Conservation (phyloP, 2,888 invertebrate genomes). For the Caenorhabditis sp. region DNA sequence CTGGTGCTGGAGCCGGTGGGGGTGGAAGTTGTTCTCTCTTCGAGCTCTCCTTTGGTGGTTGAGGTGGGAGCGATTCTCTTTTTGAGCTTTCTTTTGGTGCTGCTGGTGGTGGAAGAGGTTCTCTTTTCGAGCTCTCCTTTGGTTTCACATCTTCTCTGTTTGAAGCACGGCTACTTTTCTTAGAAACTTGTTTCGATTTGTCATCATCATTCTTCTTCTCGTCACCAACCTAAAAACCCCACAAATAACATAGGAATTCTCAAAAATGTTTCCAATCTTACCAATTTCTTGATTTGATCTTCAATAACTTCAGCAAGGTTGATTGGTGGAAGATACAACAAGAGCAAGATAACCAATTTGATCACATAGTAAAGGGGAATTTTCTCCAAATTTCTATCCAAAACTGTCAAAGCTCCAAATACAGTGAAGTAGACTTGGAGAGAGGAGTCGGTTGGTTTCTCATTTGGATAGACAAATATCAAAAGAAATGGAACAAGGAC, state of each 20-base stretch:
- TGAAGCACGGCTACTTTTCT: too few relatives aligned
- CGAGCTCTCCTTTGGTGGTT: too few relatives aligned
- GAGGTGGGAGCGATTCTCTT: too few relatives aligned
- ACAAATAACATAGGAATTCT: too few relatives aligned
- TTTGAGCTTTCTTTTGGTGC: too few relatives aligned
- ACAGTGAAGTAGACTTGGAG: constrained; percentile 38
- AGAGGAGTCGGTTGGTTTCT: constrained; percentile 34
- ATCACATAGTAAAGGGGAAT: constrained; percentile 41
- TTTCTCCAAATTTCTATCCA: constrained; percentile 36
- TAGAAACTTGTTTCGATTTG: too few relatives aligned
- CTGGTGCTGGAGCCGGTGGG: background rate
- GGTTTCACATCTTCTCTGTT: too few relatives aligned
- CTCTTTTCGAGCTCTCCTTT: too few relatives aligned
- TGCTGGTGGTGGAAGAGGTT: too few relatives aligned
- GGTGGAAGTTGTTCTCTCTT: too few relatives aligned
- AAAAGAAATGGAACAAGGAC: constrained; percentile 33
- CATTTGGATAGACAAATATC: constrained; percentile 37
- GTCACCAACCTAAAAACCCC: too few relatives aligned
- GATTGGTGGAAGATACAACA: constrained; percentile 40
- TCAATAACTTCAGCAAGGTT: constrained; percentile 10
- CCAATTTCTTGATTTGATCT: constrained; percentile 3
- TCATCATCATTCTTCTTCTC: too few relatives aligned
- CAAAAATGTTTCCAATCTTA: background rate
- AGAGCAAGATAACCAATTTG: constrained; percentile 33
- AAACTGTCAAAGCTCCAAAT: constrained; percentile 30